A percentile compares a stretch with the other conserved stretches of the same genome.
These are phyloP conservation scores for Megaceryle torquata DNA, from an alignment of 2,113 vertebrate genomes.

Conservation along the genomic window DNA sequence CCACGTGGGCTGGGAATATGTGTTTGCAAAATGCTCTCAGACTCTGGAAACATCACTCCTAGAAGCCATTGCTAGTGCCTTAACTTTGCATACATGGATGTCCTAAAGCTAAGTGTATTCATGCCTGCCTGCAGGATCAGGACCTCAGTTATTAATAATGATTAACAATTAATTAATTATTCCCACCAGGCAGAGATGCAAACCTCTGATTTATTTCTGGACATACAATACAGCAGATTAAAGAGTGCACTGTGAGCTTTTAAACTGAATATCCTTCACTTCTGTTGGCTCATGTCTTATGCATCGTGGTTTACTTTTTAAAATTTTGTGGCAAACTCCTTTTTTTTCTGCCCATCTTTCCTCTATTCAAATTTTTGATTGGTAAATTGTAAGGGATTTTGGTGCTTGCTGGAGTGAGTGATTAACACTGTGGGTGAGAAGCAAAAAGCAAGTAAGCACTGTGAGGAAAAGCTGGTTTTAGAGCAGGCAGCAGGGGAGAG, in stretches of 20 bases:
- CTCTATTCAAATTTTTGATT: not conserved
- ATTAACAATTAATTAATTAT: constrained; percentile 59
- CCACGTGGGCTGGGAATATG: accelerated
- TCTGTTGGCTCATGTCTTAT: not conserved
- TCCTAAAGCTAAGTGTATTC: not conserved
- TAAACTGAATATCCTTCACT: not conserved
- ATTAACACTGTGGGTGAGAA: not conserved
- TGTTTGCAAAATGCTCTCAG: not conserved
- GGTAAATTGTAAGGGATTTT: not conserved
- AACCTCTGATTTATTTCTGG: constrained; percentile 24
- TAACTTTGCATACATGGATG: accelerated
- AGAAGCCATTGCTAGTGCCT: not conserved
- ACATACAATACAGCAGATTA: not conserved
- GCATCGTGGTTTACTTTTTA: not conserved
- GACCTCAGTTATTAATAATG: constrained; percentile 34
- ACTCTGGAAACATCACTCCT: not conserved
- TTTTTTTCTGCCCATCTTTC: accelerated
- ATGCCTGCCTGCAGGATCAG: not conserved
- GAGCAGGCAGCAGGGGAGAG: not conserved
- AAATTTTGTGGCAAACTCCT: not conserved
- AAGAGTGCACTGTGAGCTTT: not conserved
- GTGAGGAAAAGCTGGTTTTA: not conserved
- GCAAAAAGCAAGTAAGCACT: not conserved
- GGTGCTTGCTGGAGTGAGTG: not conserved
- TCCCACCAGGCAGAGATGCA: constrained; percentile 13